phyloP scores from a whole-genome alignment of 2,888 invertebrate genomes.

The Xanthorhoe spadicearia region DNA sequence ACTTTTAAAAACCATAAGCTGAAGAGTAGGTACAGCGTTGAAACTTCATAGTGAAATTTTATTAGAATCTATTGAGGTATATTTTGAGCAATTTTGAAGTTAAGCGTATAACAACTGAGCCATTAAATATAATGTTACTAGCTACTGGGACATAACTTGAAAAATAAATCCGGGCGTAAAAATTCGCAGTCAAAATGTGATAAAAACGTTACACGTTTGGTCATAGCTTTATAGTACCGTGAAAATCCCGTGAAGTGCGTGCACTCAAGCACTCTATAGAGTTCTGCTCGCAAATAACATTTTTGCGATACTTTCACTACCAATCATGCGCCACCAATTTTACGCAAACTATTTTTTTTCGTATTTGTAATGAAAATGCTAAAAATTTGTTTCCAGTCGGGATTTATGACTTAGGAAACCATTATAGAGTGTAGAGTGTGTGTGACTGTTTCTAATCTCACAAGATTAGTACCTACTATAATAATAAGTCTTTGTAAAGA shows the following conservation, averaged over 20 bases:
- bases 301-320: neutral
- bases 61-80: neutral
- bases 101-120: slow-evolving; percentile 18
- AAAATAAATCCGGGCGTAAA: slow-evolving; percentile 31
- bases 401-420: too few relatives aligned
- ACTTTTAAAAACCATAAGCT: neutral
- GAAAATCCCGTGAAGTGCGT: slow-evolving; percentile 23
- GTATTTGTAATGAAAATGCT: too few relatives aligned
- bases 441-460: too few relatives aligned
- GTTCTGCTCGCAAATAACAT: neutral
- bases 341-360: too few relatives aligned
- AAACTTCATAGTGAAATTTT: neutral
- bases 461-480: too few relatives aligned
- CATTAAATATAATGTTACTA: slow-evolving; percentile 25
- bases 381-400: too few relatives aligned
- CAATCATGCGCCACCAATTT: neutral
- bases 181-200: slow-evolving; percentile 29
- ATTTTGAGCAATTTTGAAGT: slow-evolving; percentile 21
- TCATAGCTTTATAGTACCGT: slow-evolving; percentile 25
- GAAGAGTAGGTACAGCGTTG: neutral
- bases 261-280: slow-evolving; percentile 3
- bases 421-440: too few relatives aligned
- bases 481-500: neutral
- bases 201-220: slow-evolving; percentile 34
- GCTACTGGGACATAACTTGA: slow-evolving; percentile 19